These are phyloP conservation scores for Bothrops jararaca DNA, from an alignment of 2,113 vertebrate genomes.

Conservation along the genomic window DNA sequence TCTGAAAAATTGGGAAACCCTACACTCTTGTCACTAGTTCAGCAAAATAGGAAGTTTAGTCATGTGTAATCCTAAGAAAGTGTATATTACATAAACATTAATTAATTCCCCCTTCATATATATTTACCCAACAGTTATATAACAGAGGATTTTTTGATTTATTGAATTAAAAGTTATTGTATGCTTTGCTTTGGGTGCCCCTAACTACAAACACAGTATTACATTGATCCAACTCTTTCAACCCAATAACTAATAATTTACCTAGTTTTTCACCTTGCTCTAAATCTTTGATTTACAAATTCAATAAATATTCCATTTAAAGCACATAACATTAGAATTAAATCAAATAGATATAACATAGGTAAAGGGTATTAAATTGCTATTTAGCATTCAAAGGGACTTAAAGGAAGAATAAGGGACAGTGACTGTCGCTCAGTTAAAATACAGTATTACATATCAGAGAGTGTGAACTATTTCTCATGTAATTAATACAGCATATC, in stretches of 20 bases:
- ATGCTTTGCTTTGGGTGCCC: neutral
- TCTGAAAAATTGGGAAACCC: neutral
- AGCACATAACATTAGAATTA: neutral
- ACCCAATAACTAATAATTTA: neutral
- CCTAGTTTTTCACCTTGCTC: neutral
- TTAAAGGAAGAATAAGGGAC: neutral
- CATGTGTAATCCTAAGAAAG: neutral
- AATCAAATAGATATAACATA: neutral
- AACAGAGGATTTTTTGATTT: neutral
- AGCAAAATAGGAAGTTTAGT: neutral
- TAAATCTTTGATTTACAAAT: neutral
- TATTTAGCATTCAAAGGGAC: neutral
- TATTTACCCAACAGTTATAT: neutral
- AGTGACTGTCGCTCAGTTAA: neutral
- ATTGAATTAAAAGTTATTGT: neutral
- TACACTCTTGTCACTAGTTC: neutral
- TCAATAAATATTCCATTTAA: neutral
- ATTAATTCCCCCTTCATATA: neutral
- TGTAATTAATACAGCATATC: neutral
- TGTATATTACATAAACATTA: neutral
- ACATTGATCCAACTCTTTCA: neutral
- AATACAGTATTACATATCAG: neutral
- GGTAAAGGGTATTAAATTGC: neutral
- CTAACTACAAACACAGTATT: neutral
- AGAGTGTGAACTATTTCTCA: neutral